Conservation (phyloP, 2,888 invertebrate genomes). For the Rhodophaea formosa region DNA sequence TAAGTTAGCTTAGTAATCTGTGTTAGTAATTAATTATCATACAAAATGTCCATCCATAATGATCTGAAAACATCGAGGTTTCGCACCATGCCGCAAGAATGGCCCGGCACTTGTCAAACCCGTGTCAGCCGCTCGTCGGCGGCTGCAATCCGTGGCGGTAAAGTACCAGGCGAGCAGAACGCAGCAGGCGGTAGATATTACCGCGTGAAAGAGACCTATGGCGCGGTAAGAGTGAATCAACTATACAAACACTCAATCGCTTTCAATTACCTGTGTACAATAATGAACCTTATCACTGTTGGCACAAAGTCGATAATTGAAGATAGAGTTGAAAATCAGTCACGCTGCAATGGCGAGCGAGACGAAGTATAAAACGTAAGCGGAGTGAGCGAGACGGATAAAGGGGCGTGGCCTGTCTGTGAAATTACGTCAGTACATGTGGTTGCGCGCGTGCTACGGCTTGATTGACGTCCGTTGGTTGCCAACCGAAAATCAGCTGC, state of each 20-base stretch:
- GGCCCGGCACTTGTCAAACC: conserved; percentile 64
- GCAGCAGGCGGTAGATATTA: conserved; percentile 41
- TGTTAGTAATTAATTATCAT: too few species aligned
- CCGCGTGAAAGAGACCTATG: conserved; percentile 42
- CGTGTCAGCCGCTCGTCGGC: conserved; percentile 73
- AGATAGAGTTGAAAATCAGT: conserved; percentile 42
- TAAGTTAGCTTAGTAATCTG: too few species aligned
- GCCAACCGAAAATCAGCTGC: conserved; percentile 76
- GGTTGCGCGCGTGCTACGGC: conserved; percentile 58
- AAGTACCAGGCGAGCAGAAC: conserved; percentile 73
- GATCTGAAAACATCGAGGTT: conserved; percentile 15
- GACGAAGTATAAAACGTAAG: conserved; percentile 36
- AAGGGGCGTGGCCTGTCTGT: conserved; percentile 55
- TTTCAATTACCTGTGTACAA: conserved; percentile 32
- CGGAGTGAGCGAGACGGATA: conserved; percentile 47
- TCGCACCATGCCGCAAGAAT: conserved; percentile 26
- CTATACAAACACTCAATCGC: conserved; percentile 33
- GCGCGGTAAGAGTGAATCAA: conserved; percentile 46
- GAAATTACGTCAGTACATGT: conserved; percentile 69
- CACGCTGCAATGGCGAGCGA: conserved; percentile 59
- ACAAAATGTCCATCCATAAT: not conserved
- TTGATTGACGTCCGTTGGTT: conserved; percentile 58
- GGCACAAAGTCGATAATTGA: conserved; percentile 41
- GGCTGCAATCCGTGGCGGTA: conserved; percentile 79
- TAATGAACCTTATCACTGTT: conserved; percentile 38